These are phyloP conservation scores for Notothenia coriiceps DNA, from an alignment of 2,113 vertebrate genomes.

Conservation along the genomic window DNA sequence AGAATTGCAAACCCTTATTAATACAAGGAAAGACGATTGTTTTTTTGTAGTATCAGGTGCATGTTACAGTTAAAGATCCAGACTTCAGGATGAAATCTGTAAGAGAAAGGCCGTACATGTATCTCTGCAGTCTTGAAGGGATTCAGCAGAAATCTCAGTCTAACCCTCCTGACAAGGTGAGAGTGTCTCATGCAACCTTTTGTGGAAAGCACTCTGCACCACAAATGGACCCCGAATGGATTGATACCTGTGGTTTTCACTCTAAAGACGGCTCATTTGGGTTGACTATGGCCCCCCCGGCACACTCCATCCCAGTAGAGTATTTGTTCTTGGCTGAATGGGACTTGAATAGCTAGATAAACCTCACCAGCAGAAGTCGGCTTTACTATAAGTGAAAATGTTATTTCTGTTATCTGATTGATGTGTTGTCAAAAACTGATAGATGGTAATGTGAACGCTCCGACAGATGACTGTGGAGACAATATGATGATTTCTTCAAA, in stretches of 20 bases:
- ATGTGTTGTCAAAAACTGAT: conserved; percentile 2
- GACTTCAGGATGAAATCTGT: conserved; percentile 32
- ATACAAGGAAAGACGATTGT: conserved; percentile 1
- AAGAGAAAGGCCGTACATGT: conserved; percentile 19
- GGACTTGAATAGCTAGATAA: conserved; percentile 62
- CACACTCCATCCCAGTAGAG: conserved; percentile 45
- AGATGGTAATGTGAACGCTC: neutral
- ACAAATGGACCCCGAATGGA: conserved; percentile 74
- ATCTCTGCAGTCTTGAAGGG: conserved; percentile 28
- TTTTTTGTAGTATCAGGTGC: conserved; percentile 9
- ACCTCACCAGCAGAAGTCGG: conserved; percentile 34
- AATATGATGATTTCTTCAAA: neutral
- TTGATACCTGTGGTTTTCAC: conserved; percentile 72
- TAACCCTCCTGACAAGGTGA: conserved; percentile 60
- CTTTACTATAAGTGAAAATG: conserved; percentile 25
- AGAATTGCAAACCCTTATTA: neutral
- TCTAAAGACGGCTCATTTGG: conserved; percentile 58
- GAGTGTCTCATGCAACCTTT: conserved; percentile 61
- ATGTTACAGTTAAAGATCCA: conserved; percentile 16
- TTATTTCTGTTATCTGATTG: conserved; percentile 27
- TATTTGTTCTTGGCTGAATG: conserved; percentile 71
- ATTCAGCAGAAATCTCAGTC: conserved; percentile 44
- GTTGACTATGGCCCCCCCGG: conserved; percentile 64
- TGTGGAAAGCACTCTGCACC: conserved; percentile 69
- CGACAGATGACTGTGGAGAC: conserved; percentile 9